Evolutionary conservation across 2,113 vertebrate genomes (phyloP), one percentile per base, ranked within the genome.

Genomic region (Pelecanoides urinatrix): DNA sequence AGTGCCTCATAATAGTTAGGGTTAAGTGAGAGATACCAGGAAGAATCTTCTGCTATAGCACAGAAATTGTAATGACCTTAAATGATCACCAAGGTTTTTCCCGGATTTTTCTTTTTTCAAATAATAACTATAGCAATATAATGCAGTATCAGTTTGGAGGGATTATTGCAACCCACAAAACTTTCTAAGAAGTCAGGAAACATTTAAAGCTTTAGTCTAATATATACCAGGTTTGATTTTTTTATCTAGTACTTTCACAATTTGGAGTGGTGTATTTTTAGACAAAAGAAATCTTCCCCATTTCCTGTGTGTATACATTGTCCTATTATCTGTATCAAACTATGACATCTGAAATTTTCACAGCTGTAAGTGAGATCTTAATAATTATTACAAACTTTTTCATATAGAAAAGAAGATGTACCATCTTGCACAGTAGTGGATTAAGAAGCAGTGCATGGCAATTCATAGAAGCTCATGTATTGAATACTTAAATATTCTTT

Each of bases 1-100:
- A 32, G 11, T 76, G 15, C 2, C 89, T 84, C 49, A 42, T 25
- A 55, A 21, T 15, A 42, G 2, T 32, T 79, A 66, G 4, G 19
- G 9, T 34, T 86, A 63, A 53, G 12, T 66, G 13, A 82, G 10
- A 63, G 26, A 30, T 47, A 63, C 5, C 6, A 45, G 17, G 27
- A 84, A 67, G 12, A 59, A 45, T 12, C 15, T 67, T 86, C 8
- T 63, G 7, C 49, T 65, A 86, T 72, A 74, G 7, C 17, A 73
- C 11, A 75, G 16, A 70, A 77, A 61, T 52, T 76, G 4, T 22
- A 65, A 65, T 52, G 8, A 55, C 9, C 49, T 53, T 11, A 80
- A 80, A 50, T 38, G 2, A 49, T 67, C 23, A 22, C 8, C 5
- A 65, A 13, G 7, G 0, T 0, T 13, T 58, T 52, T 38, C 26